Conservation (phyloP, 2,888 invertebrate species). For the Keiferia lycopersicella region DNA sequence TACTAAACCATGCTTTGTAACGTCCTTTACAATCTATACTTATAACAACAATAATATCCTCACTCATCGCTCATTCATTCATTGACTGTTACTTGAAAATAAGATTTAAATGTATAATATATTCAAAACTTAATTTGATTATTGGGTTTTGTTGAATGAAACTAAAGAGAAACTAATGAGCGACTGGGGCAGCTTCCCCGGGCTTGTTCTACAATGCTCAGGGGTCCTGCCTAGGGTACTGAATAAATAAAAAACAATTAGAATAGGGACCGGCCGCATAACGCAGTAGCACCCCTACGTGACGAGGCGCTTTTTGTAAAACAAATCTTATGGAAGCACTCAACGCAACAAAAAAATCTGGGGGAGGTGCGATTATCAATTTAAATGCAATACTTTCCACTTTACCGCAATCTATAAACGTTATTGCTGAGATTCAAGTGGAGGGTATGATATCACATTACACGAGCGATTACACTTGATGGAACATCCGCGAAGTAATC, state of each 20-base stretch:
- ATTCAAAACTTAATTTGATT: conserved; percentile 45
- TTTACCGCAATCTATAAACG: conserved; percentile 34
- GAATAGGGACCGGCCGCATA: conserved; percentile 51
- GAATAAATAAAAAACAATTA: conserved; percentile 79
- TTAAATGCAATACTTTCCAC: conserved; percentile 46
- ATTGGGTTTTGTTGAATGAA: conserved; percentile 43
- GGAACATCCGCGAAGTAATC: conserved; percentile 50
- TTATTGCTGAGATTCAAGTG: conserved; percentile 31
- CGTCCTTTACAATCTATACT: not conserved
- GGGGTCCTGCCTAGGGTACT: conserved; percentile 53
- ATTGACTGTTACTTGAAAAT: not conserved
- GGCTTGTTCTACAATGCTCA: conserved; percentile 47
- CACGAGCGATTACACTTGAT: conserved; percentile 53
- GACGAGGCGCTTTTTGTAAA: conserved; percentile 46
- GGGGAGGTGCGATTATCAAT: conserved; percentile 52
- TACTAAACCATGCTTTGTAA: not conserved
- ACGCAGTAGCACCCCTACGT: conserved; percentile 40
- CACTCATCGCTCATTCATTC: too few species aligned
- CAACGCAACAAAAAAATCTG: conserved; percentile 39
- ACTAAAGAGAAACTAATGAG: conserved; percentile 60
- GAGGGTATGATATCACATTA: conserved; percentile 44
- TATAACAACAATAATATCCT: too few species aligned
- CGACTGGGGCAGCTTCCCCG: conserved; percentile 48
- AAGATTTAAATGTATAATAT: conserved; percentile 13
- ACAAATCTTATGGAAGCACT: conserved; percentile 53